These are phyloP conservation scores for Kuschelorhynchus macadamiae DNA, from an alignment of 2,888 invertebrate species.

Conservation along the genomic window DNA sequence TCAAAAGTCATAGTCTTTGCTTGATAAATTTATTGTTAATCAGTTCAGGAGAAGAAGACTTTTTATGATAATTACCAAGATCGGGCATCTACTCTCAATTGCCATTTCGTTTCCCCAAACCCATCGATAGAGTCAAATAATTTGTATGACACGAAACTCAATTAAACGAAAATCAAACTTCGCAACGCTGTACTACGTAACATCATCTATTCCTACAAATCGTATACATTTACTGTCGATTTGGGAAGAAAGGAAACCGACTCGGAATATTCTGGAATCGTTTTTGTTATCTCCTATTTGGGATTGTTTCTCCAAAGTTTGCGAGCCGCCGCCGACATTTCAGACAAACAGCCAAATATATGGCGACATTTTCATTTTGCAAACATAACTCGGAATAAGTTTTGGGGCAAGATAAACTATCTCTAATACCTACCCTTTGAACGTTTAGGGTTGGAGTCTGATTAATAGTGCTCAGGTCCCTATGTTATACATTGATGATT, in stretches of 20 bases:
- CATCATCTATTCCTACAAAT: too few relatives aligned
- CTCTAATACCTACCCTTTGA: conserved; percentile 39
- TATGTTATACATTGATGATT: too few relatives aligned
- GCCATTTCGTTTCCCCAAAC: too few relatives aligned
- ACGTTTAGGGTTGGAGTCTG: conserved; percentile 4
- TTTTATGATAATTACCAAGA: too few relatives aligned
- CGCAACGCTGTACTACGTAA: too few relatives aligned
- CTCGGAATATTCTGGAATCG: conserved; percentile 30
- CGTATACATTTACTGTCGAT: conserved; percentile 17
- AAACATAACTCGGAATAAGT: conserved; percentile 55
- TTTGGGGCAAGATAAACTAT: conserved; percentile 54
- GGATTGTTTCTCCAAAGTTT: conserved; percentile 41
- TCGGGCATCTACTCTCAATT: too few relatives aligned
- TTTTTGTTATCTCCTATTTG: conserved; percentile 45
- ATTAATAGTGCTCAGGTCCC: conserved; percentile 1
- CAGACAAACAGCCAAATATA: conserved; percentile 61
- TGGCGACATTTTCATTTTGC: conserved; percentile 61
- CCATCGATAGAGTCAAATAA: too few relatives aligned
- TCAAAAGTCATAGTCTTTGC: too few relatives aligned
- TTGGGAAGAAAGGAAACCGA: conserved; percentile 16
- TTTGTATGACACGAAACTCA: too few relatives aligned
- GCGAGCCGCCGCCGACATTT: conserved; percentile 32
- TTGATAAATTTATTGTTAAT: too few relatives aligned
- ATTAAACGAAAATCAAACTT: too few relatives aligned
- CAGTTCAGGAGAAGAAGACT: too few relatives aligned